Conservation (phyloP, 2,888 invertebrate species). For the Pterostichus madidus region DNA sequence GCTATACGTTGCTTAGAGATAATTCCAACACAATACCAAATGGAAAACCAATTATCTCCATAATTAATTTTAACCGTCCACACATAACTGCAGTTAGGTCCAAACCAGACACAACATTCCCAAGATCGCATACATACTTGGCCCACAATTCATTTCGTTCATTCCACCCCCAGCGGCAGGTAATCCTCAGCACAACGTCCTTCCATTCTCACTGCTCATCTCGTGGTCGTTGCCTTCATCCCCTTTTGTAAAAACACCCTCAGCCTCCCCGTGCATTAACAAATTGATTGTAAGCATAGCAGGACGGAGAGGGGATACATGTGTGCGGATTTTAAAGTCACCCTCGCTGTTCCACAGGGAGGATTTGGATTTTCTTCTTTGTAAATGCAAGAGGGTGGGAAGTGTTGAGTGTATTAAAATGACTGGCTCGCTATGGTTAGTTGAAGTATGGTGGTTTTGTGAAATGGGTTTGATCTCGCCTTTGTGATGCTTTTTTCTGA, state of each 20-base stretch:
- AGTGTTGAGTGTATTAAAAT: slow-evolving; percentile 49
- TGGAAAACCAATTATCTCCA: slow-evolving; percentile 32
- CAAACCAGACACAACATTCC: slow-evolving; percentile 20
- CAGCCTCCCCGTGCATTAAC: slow-evolving; percentile 35
- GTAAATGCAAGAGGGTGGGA: slow-evolving; percentile 7
- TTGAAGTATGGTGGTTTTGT: slow-evolving; percentile 42
- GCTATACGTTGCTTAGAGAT: slow-evolving; percentile 1
- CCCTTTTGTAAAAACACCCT: slow-evolving; percentile 44
- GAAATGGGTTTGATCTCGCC: slow-evolving; percentile 37
- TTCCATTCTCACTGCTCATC: background rate
- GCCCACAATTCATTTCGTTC: slow-evolving; percentile 36
- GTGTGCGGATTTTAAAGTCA: slow-evolving; percentile 39
- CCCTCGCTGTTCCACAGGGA: background rate
- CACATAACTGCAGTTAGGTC: background rate
- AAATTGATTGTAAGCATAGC: slow-evolving; percentile 40
- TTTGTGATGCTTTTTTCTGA: slow-evolving; percentile 28
- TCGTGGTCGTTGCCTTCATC: slow-evolving; percentile 36
- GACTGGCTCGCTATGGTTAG: slow-evolving; percentile 38
- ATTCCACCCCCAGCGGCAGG: slow-evolving; percentile 4
- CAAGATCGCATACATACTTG: slow-evolving; percentile 38
- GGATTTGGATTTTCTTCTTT: slow-evolving; percentile 43
- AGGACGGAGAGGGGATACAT: background rate
- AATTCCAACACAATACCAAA: slow-evolving; percentile 5
- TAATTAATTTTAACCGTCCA: slow-evolving; percentile 37
- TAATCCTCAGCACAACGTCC: slow-evolving; percentile 5